Conservation (phyloP, 1,140 invertebrate species). For the Rhyzopertha dominica region DNA sequence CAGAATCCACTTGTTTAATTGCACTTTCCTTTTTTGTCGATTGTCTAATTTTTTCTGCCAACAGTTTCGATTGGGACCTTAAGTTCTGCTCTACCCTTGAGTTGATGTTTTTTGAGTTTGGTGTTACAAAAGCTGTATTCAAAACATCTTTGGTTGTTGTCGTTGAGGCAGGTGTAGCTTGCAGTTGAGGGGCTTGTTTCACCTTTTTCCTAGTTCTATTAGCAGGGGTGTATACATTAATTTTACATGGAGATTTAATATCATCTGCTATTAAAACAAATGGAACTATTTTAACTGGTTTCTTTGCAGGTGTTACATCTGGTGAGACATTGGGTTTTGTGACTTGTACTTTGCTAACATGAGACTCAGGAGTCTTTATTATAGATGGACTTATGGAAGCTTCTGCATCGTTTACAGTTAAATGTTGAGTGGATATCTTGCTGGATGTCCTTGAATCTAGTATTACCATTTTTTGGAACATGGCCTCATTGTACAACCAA, state of each 20-base stretch:
- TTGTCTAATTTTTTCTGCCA: conserved; percentile 9
- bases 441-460: not conserved
- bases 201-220: too few relatives aligned
- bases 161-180: too few relatives aligned
- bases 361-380: conserved; percentile 9
- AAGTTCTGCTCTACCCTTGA: conserved; percentile 1
- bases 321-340: not conserved
- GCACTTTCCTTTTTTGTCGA: conserved; percentile 2
- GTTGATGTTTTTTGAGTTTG: conserved; percentile 10
- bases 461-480: conserved; percentile 8
- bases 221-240: too few relatives aligned
- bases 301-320: too few relatives aligned
- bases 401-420: conserved; percentile 1
- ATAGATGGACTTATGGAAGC: not conserved
- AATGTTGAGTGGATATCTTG: not conserved
- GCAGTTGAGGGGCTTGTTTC: too few relatives aligned
- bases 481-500: conserved; percentile 9
- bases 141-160: too few relatives aligned
- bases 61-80: conserved; percentile 4
- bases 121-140: too few relatives aligned
- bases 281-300: not conserved
- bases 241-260: too few relatives aligned
- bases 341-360: conserved; percentile 2
- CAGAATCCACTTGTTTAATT: not conserved
- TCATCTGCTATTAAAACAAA: too few relatives aligned